phyloP scores from a whole-genome alignment of 2,888 invertebrate genomes.

The Iphiclides podalirius region DNA sequence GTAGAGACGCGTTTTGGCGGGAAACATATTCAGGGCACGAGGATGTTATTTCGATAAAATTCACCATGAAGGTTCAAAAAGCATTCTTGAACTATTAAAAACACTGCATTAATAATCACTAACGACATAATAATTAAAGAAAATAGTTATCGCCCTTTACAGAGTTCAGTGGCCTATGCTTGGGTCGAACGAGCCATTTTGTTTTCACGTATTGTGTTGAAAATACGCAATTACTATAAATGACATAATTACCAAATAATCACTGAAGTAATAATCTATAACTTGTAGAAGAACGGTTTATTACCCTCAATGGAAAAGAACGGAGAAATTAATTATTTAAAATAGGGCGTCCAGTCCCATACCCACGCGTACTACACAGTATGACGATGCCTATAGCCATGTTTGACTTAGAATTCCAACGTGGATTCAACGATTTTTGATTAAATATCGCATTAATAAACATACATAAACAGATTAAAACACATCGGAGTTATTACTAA shows the following conservation, averaged over 20 bases:
- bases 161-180: conserved; percentile 78
- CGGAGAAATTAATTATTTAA: conserved; percentile 77
- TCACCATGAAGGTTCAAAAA: conserved; percentile 5
- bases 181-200: conserved; percentile 79
- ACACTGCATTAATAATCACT: conserved; percentile 31
- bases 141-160: conserved; percentile 68
- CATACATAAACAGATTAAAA: conserved; percentile 56
- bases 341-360: conserved; percentile 69
- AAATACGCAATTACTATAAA: conserved; percentile 74
- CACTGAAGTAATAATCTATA: conserved; percentile 61
- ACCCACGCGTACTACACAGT: conserved; percentile 78
- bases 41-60: conserved; percentile 17
- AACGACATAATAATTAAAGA: conserved; percentile 38
- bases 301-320: conserved; percentile 69
- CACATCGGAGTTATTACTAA: conserved; percentile 56
- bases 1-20: conserved; percentile 77
- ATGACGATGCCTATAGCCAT: conserved; percentile 76
- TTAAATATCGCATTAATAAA: conserved; percentile 50
- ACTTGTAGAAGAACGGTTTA: conserved; percentile 74
- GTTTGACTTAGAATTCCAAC: conserved; percentile 79
- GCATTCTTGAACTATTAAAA: conserved; percentile 22
- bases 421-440: conserved; percentile 67
- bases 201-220: conserved; percentile 77
- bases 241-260: conserved; percentile 71
- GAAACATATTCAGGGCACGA: conserved; percentile 56